A percentile compares a stretch with the other conserved stretches of the same genome.
Evolutionary conservation across 2,888 invertebrate genomes (phyloP).

Genomic region (Clusia tigrina): DNA sequence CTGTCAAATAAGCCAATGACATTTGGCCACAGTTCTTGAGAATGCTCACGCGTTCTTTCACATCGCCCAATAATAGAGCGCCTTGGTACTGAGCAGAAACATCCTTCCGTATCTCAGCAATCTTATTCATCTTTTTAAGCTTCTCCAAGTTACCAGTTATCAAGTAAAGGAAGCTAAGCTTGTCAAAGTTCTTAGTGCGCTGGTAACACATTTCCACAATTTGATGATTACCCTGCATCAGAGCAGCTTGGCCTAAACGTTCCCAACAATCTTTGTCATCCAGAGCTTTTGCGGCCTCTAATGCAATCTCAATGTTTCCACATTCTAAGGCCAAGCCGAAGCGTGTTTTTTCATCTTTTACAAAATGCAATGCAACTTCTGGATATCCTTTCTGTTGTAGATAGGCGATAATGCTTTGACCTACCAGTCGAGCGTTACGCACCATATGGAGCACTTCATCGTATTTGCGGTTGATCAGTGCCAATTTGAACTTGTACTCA

Average conservation of each 20-base stretch:
- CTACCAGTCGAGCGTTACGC: slow-evolving; percentile 92
- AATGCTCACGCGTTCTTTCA: slow-evolving; percentile 86
- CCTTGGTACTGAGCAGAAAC: slow-evolving; percentile 96
- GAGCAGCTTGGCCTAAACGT: slow-evolving; percentile 89
- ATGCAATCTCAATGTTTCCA: slow-evolving; percentile 96
- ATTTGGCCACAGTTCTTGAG: slow-evolving; percentile 78
- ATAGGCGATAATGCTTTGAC: slow-evolving; percentile 98
- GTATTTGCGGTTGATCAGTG: slow-evolving; percentile 93
- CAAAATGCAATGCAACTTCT: slow-evolving; percentile 98
- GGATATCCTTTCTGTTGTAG: slow-evolving; percentile 99
- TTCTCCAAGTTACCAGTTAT: slow-evolving; percentile 99
- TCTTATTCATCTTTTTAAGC: slow-evolving; percentile 98
- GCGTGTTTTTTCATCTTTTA: slow-evolving; percentile 97
- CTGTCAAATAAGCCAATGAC: slow-evolving; percentile 91
- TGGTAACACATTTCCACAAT: slow-evolving; percentile 99
- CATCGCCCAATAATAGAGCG: slow-evolving; percentile 90
- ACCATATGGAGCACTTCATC: slow-evolving; percentile 96
- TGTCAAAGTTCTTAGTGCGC: slow-evolving; percentile 98
- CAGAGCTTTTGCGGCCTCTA: slow-evolving; percentile 93
- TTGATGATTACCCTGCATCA: slow-evolving; percentile 93
- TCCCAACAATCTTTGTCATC: slow-evolving; percentile 98
- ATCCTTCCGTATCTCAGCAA: slow-evolving; percentile 98
- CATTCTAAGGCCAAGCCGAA: slow-evolving; percentile 96
- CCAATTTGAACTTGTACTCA: slow-evolving; percentile 97
- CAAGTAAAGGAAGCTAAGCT: slow-evolving; percentile 95